Base-by-base conservation (phyloP, 2,888 invertebrate species). In the Agriopis marginaria region DNA sequence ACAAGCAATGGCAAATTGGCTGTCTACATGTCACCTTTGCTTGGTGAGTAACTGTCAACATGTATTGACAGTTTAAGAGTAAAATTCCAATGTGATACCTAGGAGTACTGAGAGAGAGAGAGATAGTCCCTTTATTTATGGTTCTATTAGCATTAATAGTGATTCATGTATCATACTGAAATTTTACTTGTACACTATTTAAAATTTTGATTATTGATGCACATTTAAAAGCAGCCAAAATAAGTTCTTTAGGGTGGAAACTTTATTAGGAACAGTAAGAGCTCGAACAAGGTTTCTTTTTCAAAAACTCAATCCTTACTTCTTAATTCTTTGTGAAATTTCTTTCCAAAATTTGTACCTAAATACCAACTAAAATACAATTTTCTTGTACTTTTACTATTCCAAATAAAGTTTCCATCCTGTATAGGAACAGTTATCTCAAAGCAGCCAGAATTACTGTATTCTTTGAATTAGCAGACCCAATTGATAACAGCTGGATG, bases 101-200 rank as follows among this genome's bases (percentile, higher is more conserved):
- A 51, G 51, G 11, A 3, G 6, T 14, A 1, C 23, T 32, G 6
- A 17, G 17, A 14, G 10, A 17, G 17, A 14, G 10, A 10, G 1
- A 32, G 11, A 23, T 51, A 1, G 32, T 11, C 23, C 10, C 7
- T 50, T 50, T 23, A 6, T 23, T 6, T 12, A 23, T 51, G 23
- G 51, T 32, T 51, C 32, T 32, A 12, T 51, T 50, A 49, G 14
- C 14, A 49, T 23, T 14, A 8, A 8, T 17, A 7, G 7, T 50
- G 14, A 23, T 23, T 17, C 17, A 44, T 44, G 17, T 58, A 17
- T 58, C 44, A 58, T 58, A 53, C 32, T 53, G 32, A 53, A 53
- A 53, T 32, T 53, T 32, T 12, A 32, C 39, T 40, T 40, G 1
- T 8, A 39, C 12, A 12, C n/a, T n/a, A 54, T 39, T 54, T 54